Base-by-base conservation (phyloP, 1,140 invertebrate genomes). In the Zaprionus inermis region DNA sequence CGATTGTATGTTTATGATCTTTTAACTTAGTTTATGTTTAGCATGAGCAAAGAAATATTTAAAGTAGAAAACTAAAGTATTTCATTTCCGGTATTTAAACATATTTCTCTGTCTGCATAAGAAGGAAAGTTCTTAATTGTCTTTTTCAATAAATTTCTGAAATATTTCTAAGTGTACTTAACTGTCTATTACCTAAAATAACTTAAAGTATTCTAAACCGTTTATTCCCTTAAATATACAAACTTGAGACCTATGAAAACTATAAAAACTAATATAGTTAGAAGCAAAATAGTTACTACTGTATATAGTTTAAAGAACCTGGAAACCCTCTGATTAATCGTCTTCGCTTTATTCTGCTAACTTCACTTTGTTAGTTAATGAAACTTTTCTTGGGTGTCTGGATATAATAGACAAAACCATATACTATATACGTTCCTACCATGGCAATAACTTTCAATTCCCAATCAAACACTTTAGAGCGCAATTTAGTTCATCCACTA, bases 1-100 rank as follows among this genome's bases (percentile, higher is more conserved):
- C 56, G 65, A 16, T 38, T 68, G 56, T 59, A 44, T 5, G 9
- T n/a, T 38, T 24, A 24, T 41, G n/a, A 16, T 12, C 9, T 64
- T 22, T 18, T 16, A 16, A 9, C 9, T 24, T 63, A 36, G 16
- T 44, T 24, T 46, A 12, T 46, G 28, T 61, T 46, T 20, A 49
- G 58, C 58, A 61, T 46, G 58, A 16, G n/a, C n/a, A 44, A n/a
- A 10, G 2, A 7, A 32, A 18, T 32, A 20, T 7, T 61, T 14
- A 3, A n/a, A 22, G 14, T 22, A 36, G 20, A 57, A 22, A 44
- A 44, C n/a, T 9, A 16, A 16, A 16, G 38, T 44, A 16, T 16
- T 44, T 44, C 2, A 16, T 5, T 2, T 28, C 24, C 5, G 3
- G 24, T 5, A 28, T 28, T 28, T 28, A 28, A 0, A 28, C 3